Evolutionary conservation across 1,140 invertebrate genomes (phyloP).

Genomic region (Saccostrea cuccullata): DNA sequence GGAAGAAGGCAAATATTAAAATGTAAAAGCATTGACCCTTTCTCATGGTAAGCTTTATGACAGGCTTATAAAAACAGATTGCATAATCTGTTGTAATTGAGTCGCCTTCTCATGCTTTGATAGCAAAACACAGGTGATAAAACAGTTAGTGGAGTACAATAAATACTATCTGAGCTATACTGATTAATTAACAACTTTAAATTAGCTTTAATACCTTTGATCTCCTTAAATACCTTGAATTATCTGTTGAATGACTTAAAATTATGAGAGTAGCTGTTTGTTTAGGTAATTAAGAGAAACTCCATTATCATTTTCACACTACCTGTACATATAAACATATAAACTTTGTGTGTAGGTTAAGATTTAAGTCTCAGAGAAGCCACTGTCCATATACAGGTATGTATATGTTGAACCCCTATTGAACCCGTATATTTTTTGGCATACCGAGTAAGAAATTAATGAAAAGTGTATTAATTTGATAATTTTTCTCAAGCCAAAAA

Average conservation of each 20-base stretch:
- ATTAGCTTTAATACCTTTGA: background rate
- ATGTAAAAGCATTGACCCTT: too few species aligned
- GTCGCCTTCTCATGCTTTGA: background rate
- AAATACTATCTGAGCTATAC: background rate
- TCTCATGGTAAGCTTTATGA: too few species aligned
- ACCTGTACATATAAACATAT: background rate
- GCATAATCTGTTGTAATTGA: background rate
- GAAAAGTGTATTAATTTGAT: too few species aligned
- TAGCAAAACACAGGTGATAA: conserved; percentile 24
- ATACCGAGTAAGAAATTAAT: too few species aligned
- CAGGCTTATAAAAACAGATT: background rate
- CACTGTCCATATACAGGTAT: background rate
- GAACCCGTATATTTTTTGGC: too few species aligned
- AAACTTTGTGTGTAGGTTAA: background rate
- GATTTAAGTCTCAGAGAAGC: background rate
- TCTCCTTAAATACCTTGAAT: background rate
- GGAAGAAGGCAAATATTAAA: too few species aligned
- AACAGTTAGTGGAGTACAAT: background rate
- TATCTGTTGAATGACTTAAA: background rate
- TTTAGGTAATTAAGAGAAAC: conserved; percentile 6
- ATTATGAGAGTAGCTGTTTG: background rate
- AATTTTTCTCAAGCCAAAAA: too few species aligned
- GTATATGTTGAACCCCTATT: background rate
- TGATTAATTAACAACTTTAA: background rate
- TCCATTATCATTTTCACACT: background rate